These are phyloP conservation scores for Gnatocerus cornutus DNA, from an alignment of 2,888 invertebrate genomes.

Conservation along the genomic window DNA sequence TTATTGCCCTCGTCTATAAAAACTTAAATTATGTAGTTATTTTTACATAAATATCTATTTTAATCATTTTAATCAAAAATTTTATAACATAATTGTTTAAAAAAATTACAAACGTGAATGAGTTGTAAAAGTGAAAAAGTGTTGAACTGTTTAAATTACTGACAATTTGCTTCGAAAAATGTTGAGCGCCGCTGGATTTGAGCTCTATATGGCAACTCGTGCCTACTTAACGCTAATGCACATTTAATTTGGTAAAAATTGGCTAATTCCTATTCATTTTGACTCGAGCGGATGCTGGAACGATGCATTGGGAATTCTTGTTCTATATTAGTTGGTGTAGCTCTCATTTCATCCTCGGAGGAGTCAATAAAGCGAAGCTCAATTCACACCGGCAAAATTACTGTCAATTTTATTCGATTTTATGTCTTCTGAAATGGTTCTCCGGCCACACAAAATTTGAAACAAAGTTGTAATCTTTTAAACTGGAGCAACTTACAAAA, in stretches of 20 bases:
- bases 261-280: constrained; percentile 70
- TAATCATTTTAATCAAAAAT: too few relatives aligned
- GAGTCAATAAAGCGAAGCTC: constrained; percentile 61
- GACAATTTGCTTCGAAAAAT: too few relatives aligned
- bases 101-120: too few relatives aligned
- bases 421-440: constrained; percentile 7
- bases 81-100: too few relatives aligned
- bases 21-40: too few relatives aligned
- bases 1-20: too few relatives aligned
- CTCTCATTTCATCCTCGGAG: constrained; percentile 61
- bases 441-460: background rate
- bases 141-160: too few relatives aligned
- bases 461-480: too few relatives aligned
- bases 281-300: constrained; percentile 60
- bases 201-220: constrained; percentile 39
- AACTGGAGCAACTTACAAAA: too few relatives aligned
- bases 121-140: too few relatives aligned
- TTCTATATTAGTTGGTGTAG: constrained; percentile 64
- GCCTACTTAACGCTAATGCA: constrained; percentile 66
- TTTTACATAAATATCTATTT: too few relatives aligned
- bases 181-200: constrained; percentile 45
- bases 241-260: constrained; percentile 70
- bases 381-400: constrained; percentile 56
- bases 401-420: constrained; percentile 43
- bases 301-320: constrained; percentile 62